Conservation (phyloP, 2,797 vertebrate species). For the Petrocephalus schoutedeni region DNA sequence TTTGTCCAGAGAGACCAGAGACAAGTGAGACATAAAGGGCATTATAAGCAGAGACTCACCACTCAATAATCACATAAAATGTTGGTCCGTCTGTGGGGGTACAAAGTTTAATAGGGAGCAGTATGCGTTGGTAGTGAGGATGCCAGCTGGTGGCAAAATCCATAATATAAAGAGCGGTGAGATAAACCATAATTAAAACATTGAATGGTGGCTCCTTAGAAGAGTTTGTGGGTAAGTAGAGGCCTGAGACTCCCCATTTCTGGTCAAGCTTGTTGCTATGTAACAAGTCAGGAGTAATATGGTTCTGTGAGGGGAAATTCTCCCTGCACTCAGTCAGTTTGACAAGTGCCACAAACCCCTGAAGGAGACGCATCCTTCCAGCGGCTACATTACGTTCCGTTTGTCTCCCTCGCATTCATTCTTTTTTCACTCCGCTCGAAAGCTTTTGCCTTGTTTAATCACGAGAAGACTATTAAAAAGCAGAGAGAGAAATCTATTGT, state of each 20-base stretch:
- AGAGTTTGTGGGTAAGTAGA: background rate
- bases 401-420: background rate
- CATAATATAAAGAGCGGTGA: background rate
- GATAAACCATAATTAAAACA: background rate
- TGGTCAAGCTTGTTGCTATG: background rate
- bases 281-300: background rate
- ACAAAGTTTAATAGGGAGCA: background rate
- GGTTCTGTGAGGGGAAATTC: background rate
- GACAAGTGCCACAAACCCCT: background rate
- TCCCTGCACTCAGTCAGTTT: background rate
- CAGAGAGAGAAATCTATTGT: constrained; percentile 28
- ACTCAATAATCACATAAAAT: background rate
- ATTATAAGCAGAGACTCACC: background rate
- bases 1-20: background rate
- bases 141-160: background rate
- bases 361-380: background rate
- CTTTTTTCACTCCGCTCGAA: background rate
- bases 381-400: background rate
- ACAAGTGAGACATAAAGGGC: background rate
- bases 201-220: background rate
- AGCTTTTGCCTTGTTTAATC: background rate
- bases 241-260: background rate
- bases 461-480: background rate
- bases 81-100: background rate
- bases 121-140: background rate